Evolutionary conservation across 2,888 invertebrate genomes (phyloP).

Genomic region (Agrochola macilenta): DNA sequence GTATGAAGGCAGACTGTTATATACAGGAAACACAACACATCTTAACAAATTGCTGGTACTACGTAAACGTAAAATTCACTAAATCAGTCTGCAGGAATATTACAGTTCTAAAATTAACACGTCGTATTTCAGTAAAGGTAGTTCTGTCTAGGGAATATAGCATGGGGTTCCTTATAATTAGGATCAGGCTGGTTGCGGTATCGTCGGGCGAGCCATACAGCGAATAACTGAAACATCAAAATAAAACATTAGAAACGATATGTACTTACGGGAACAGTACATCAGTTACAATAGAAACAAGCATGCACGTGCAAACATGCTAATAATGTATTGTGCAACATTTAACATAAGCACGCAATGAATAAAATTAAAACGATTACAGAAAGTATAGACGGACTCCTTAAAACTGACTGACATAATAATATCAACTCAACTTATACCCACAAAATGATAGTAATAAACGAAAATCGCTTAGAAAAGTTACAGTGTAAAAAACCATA

Average conservation of each 20-base stretch:
- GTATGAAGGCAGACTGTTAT: slow-evolving; percentile 31
- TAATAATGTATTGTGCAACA: slow-evolving; percentile 33
- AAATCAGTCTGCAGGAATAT: slow-evolving; percentile 63
- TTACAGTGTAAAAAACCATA: not conserved
- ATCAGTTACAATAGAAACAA: slow-evolving; percentile 27
- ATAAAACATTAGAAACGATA: slow-evolving; percentile 23
- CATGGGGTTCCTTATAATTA: slow-evolving; percentile 93
- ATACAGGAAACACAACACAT: slow-evolving; percentile 21
- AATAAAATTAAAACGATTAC: slow-evolving; percentile 20
- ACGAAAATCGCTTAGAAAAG: not conserved
- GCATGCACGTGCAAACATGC: slow-evolving; percentile 62
- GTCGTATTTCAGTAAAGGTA: slow-evolving; percentile 83
- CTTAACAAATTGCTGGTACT: slow-evolving; percentile 17
- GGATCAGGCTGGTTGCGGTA: slow-evolving; percentile 96
- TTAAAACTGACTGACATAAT: not conserved
- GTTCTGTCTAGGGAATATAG: slow-evolving; percentile 92
- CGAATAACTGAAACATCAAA: slow-evolving; percentile 92
- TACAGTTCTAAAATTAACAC: slow-evolving; percentile 45
- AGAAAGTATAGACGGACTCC: not conserved
- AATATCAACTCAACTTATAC: slow-evolving; percentile 1
- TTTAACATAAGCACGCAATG: slow-evolving; percentile 57
- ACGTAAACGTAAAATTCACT: slow-evolving; percentile 41
- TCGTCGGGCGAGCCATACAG: slow-evolving; percentile 94
- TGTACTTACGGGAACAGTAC: not conserved
- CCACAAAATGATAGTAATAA: not conserved